Percentiles rank a stretch among this genome's conserved stretches.
Evolutionary conservation across 2,113 vertebrate genomes (phyloP).

Genomic region (Caranx ignobilis): DNA sequence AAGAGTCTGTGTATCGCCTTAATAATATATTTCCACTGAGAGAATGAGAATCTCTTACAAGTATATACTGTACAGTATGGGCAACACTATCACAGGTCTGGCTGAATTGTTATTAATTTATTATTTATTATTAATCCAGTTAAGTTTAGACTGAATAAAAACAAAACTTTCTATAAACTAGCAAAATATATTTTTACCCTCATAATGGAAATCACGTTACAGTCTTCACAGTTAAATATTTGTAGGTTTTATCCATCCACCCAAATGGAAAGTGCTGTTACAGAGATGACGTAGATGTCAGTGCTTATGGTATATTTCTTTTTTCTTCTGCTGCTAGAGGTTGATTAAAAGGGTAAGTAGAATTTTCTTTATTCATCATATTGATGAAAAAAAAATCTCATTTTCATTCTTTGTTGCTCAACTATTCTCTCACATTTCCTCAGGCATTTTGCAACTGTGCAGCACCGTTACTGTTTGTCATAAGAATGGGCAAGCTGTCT

Average conservation of each 20-base stretch:
- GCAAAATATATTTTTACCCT: neutral
- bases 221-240: neutral
- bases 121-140: neutral
- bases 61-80: no score
- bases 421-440: constrained; percentile 72
- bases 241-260: neutral
- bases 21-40: neutral
- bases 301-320: constrained; percentile 57
- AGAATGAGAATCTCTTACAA: neutral
- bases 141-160: neutral
- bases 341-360: constrained; percentile 93
- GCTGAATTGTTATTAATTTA: no score
- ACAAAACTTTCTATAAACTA: neutral
- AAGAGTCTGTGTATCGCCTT: neutral
- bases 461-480: constrained; percentile 64
- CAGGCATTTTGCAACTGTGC: constrained; percentile 52
- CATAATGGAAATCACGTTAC: neutral
- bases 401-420: neutral
- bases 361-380: constrained; percentile 18
- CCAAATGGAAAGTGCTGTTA: neutral
- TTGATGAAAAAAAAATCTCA: constrained; percentile 10
- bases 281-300: neutral
- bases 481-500: constrained; percentile 65
- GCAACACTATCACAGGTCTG: no score
- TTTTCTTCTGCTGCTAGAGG: constrained; percentile 88